These are phyloP conservation scores for Meteorus sp. DNA, from an alignment of 1,140 invertebrate genomes.

Conservation along the genomic window DNA sequence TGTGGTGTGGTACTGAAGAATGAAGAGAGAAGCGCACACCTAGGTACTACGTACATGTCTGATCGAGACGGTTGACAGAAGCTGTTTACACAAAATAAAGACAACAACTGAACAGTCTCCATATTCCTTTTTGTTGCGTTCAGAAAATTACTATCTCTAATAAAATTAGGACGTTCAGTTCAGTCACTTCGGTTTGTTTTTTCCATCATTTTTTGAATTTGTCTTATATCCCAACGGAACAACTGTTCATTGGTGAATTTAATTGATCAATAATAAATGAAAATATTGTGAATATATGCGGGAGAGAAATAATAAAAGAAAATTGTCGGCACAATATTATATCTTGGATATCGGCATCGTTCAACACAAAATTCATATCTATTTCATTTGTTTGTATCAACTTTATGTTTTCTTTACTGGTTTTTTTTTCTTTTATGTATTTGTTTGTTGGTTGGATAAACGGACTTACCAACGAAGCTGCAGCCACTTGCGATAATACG, in stretches of 20 bases:
- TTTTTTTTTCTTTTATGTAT: slow-evolving; percentile 32
- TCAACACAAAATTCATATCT: neutral
- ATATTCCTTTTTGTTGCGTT: slow-evolving; percentile 27
- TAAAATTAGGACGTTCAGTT: neutral
- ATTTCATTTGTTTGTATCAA: neutral
- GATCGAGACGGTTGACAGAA: slow-evolving; percentile 55
- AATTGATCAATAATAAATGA: too few species aligned
- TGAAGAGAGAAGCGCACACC: slow-evolving; percentile 49
- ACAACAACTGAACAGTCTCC: slow-evolving; percentile 56
- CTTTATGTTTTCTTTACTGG: slow-evolving; percentile 23
- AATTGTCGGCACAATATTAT: too few species aligned
- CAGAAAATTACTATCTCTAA: neutral
- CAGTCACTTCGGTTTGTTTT: neutral
- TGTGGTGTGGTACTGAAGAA: slow-evolving; percentile 52
- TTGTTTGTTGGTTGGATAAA: slow-evolving; percentile 48
- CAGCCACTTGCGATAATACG: slow-evolving; percentile 50
- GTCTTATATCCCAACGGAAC: too few species aligned
- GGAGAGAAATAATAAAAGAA: too few species aligned
- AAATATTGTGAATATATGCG: too few species aligned
- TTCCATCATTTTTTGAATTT: too few species aligned
- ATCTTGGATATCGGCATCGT: too few species aligned
- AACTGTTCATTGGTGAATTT: too few species aligned
- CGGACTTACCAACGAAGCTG: slow-evolving; percentile 53
- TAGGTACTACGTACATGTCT: slow-evolving; percentile 56
- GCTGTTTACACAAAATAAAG: slow-evolving; percentile 58